Base-by-base conservation (phyloP, 2,113 vertebrate genomes). In the Ictalurus furcatus region DNA sequence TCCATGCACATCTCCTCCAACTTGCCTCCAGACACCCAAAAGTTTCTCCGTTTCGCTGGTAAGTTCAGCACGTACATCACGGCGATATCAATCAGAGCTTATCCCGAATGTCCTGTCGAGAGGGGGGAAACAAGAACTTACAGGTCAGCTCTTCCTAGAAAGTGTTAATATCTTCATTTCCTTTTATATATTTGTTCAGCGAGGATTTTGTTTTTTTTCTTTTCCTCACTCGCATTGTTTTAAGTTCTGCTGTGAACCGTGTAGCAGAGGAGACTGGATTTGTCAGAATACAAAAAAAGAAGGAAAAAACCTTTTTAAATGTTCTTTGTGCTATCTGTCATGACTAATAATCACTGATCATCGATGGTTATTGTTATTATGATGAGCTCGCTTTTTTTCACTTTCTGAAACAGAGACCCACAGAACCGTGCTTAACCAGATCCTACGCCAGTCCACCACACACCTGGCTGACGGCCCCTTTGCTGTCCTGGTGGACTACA, bases 1-100 rank as follows among this genome's bases (percentile, higher is more conserved):
- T 97, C 97, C 91, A 98, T 98, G 97, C 97, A 98, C 91, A 98
- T 98, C 89, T 98, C 97, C 87, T 97, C 97, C 92, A 98, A 97
- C 90, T 94, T 98, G 89, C 97, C 97, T 85, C 97, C 97, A 12
- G 97, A 98, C 91, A 98, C 97, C 14, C 97, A 98, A 94, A 98
- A 98, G 94, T 98, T 98, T 92, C 96, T 98, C 88, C 96, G 97
- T 30, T 98, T 98, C 93, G 97, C 97, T 76, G 97, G 97, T 98
- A 89, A 94, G 93, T 84, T 73, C 44, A 17, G 52, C 71, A 40
- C 78, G 48, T 37, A 25, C 17, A 19, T 6, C 28, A 52, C 28
- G 9, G 30, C 48, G 7, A 2, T 78, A 1, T n/a, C 25, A n/a
- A 0, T 30, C 28, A 1, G 13, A 54, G 48, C 0, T 28, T 79